Evolutionary conservation across 2,113 vertebrate species (phyloP).

Genomic region (Bostrychus sinensis): DNA sequence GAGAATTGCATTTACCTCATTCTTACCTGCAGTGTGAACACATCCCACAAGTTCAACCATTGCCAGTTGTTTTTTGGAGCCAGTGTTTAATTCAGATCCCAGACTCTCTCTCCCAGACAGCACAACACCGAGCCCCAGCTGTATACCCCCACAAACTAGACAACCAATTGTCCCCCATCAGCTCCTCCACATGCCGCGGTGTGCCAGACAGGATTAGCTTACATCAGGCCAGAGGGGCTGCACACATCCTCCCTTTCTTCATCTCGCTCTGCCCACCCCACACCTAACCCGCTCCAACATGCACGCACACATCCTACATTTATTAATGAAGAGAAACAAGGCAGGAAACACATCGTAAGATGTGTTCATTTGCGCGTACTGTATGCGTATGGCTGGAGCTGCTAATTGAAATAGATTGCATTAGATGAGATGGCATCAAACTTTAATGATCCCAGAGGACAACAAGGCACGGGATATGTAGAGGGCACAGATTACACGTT

Average conservation of each 20-base stretch:
- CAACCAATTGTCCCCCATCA: constrained; percentile 37
- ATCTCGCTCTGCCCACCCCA: constrained; percentile 15
- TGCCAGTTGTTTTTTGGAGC: background rate
- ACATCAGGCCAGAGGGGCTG: constrained; percentile 49
- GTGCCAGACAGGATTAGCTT: constrained; percentile 65
- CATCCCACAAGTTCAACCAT: background rate
- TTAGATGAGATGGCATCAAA: constrained; percentile 18
- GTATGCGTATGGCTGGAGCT: constrained; percentile 14
- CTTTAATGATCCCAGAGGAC: constrained; percentile 11
- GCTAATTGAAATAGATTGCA: constrained; percentile 31
- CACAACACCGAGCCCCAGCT: constrained; percentile 44
- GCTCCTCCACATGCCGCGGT: constrained; percentile 51
- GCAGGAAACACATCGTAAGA: background rate
- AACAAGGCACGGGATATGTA: background rate
- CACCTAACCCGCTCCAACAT: constrained; percentile 21
- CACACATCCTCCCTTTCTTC: constrained; percentile 42
- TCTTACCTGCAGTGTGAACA: background rate
- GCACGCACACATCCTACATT: background rate
- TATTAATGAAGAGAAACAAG: constrained; percentile 10
- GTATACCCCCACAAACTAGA: constrained; percentile 20
- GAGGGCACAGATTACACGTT: background rate
- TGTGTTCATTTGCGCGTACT: constrained; percentile 1
- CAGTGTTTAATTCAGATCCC: background rate
- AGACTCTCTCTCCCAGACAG: constrained; percentile 9
- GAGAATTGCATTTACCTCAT: background rate